Percentiles rank a stretch among this genome's conserved stretches.
Evolutionary conservation across 1,140 invertebrate genomes (phyloP).

Genomic region (Drosophila kepulauana): DNA sequence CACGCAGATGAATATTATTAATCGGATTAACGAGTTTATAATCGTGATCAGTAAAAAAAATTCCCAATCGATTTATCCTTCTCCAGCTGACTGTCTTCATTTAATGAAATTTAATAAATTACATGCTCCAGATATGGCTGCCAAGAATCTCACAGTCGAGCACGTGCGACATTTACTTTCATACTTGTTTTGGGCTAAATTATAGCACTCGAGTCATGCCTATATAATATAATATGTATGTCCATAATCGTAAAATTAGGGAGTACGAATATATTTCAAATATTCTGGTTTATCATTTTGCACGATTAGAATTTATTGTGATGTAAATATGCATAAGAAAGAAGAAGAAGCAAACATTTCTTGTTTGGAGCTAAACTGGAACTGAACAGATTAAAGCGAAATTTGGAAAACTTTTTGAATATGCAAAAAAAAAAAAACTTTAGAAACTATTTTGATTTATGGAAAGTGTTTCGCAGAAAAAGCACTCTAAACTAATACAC

Average conservation of each 20-base stretch:
- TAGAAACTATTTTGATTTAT: constrained; percentile 4
- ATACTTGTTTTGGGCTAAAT: not conserved
- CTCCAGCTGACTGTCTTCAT: not conserved
- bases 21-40: no score
- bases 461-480: not conserved
- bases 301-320: not conserved
- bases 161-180: not conserved
- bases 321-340: constrained; percentile 13
- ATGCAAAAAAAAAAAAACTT: not conserved
- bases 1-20: no score
- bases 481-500: not conserved
- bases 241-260: not conserved
- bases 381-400: not conserved
- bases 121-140: not conserved
- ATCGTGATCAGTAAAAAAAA: no score
- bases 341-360: not conserved
- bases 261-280: not conserved
- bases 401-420: constrained; percentile 8
- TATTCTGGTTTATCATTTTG: not conserved
- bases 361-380: not conserved
- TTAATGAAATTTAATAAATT: not conserved
- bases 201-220: not conserved
- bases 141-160: not conserved
- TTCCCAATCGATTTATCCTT: no score
- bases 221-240: not conserved